Evolutionary conservation across 37 sponge, comb jelly and placozoan species (phyloP), one percentile per base, ranked within the genome.

Genomic region (Chondrosia reniformis): DNA sequence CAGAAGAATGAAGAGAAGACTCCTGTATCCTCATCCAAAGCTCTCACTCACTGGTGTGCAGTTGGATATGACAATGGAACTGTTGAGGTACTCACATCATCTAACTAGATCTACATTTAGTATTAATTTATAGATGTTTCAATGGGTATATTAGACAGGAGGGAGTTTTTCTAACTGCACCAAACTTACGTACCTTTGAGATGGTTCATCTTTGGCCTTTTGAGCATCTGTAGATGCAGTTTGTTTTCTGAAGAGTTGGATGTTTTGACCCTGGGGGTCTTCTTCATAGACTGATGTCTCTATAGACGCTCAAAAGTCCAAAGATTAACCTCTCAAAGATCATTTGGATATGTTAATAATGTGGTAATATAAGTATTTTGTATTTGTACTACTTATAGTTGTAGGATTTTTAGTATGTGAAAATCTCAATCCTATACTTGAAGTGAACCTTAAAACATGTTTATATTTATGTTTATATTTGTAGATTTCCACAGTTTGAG

Each of bases 1-100:
- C n/a, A n/a, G n/a, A n/a, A n/a, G n/a, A n/a, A n/a, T n/a, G n/a
- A n/a, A n/a, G n/a, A n/a, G n/a, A n/a, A n/a, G n/a, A n/a, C n/a
- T n/a, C n/a, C n/a, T n/a, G n/a, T n/a, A n/a, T n/a, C n/a, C n/a
- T n/a, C n/a, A n/a, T 28, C 66, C 33, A 19, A 21, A 30, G 66
- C 28, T 32, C 66, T 77, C 21, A 83, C 93, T 8, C 79, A 93
- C 74, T 97, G 97, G 97, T 94, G 92, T 83, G 76, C 64, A 8
- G n/a, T 93, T 40, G 79, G 67, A 21, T 34, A 89, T 15, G 92
- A 97, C 38, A 84, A 89, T 76, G 97, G 97, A 32, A 65, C 83
- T 22, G 46, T 97, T 49, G 94, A 97, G 86, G 91, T 94, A 77
- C 6, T 56, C 52, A 49, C 52, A 10, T 49, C 52, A 15, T 49